These are phyloP conservation scores for Tethya wilhelma DNA, from an alignment of 37 sponge, comb jelly and placozoan species.

Conservation along the genomic window DNA sequence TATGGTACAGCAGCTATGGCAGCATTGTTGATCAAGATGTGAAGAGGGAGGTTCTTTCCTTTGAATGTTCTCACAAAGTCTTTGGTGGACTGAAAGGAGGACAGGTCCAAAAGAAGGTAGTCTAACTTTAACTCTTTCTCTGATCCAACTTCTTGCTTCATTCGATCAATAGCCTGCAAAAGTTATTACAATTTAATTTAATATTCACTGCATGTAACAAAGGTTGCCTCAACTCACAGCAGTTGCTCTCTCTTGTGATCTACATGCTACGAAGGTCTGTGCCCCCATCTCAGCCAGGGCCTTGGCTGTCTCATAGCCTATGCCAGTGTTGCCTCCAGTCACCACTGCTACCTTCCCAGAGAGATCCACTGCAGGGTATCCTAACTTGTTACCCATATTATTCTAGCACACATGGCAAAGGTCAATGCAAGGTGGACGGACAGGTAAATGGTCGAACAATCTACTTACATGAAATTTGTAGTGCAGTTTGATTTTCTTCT, in stretches of 20 bases:
- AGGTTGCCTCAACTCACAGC: conserved; percentile 26
- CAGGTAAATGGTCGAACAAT: too few species aligned
- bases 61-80: conserved; percentile 63
- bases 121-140: conserved; percentile 68
- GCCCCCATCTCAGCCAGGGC: conserved; percentile 77
- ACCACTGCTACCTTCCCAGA: conserved; percentile 73
- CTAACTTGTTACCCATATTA: conserved; percentile 53
- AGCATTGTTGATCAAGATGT: conserved; percentile 87
- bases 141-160: conserved; percentile 12
- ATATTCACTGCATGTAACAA: not conserved
- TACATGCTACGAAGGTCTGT: conserved; percentile 80
- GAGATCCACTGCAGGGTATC: conserved; percentile 65
- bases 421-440: too few species aligned
- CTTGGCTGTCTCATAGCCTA: conserved; percentile 86
- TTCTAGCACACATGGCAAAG: not conserved
- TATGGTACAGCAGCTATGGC: conserved; percentile 58
- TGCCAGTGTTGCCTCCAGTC: conserved; percentile 87
- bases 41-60: conserved; percentile 71
- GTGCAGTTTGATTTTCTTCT: too few species aligned
- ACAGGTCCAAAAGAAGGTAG: conserved; percentile 74
- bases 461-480: too few species aligned
- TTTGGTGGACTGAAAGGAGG: conserved; percentile 69
- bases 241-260: conserved; percentile 67
- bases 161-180: conserved; percentile 18
- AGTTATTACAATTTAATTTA: too few species aligned